Percentiles rank a stretch among this genome's conserved stretches.
phyloP scores from a whole-genome alignment of 2,888 invertebrate species.

The Amitus sp. region DNA sequence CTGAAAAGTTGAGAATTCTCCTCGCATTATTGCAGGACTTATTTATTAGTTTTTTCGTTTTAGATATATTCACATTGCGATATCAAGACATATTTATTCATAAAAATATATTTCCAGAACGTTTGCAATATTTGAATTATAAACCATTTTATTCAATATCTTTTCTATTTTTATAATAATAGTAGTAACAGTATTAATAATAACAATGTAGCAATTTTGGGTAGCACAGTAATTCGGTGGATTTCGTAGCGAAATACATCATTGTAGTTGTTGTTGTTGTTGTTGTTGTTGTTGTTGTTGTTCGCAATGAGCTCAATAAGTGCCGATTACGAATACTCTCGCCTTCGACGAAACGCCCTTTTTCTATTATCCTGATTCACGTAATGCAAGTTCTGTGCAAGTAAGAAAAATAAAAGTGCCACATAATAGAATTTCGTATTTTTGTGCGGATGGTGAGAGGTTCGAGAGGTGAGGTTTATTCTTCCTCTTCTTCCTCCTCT shows the following conservation, averaged over 20 bases:
- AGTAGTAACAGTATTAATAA: constrained; percentile 34
- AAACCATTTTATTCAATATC: constrained; percentile 54
- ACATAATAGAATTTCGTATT: constrained; percentile 11
- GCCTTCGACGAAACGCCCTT: not conserved
- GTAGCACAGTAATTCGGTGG: constrained; percentile 27
- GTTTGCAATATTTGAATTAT: constrained; percentile 9
- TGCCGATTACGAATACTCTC: not conserved
- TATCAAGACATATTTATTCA: constrained; percentile 1
- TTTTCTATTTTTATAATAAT: constrained; percentile 45
- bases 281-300: too few relatives aligned
- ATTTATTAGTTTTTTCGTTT: too few relatives aligned
- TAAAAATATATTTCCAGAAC: constrained; percentile 7
- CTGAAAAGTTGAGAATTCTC: too few relatives aligned
- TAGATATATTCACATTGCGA: too few relatives aligned
- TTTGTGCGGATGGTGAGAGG: constrained; percentile 5
- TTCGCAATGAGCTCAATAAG: constrained; percentile 18
- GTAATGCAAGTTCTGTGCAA: constrained; percentile 12
- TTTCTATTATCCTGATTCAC: too few relatives aligned
- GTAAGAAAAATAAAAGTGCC: constrained; percentile 17
- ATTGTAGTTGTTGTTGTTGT: too few relatives aligned
- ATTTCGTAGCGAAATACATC: constrained; percentile 19
- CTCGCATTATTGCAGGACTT: too few relatives aligned
- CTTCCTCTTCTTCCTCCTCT: constrained; percentile 50
- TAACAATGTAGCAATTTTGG: constrained; percentile 29
- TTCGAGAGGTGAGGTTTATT: constrained; percentile 31